phyloP scores from a whole-genome alignment of 2,113 vertebrate genomes.

The Platysternon megacephalum region DNA sequence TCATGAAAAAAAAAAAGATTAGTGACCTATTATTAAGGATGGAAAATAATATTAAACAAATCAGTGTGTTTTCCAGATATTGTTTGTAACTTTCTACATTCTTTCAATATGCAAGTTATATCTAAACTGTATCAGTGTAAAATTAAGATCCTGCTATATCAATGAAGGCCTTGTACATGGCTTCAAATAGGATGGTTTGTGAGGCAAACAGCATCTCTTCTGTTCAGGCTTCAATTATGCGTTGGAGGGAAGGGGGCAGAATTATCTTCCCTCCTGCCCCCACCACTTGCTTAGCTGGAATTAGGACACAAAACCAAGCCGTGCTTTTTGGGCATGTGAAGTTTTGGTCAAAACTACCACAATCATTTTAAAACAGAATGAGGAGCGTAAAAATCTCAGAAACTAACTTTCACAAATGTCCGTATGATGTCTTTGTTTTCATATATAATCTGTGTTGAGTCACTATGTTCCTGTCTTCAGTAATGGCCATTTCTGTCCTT shows the following conservation, averaged over 20 bases:
- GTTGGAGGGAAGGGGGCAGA: not conserved
- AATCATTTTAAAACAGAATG: constrained; percentile 30
- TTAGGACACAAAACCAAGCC: not conserved
- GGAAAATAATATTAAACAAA: not conserved
- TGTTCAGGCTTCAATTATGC: not conserved
- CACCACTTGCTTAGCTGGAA: not conserved
- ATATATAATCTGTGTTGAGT: constrained; percentile 37
- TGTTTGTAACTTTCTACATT: not conserved
- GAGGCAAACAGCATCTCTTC: not conserved
- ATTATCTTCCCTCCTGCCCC: not conserved
- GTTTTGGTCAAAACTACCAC: constrained; percentile 17
- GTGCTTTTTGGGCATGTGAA: not conserved
- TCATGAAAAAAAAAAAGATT: not conserved
- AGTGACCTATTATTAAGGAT: not conserved
- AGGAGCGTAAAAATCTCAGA: not conserved
- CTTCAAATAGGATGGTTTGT: not conserved
- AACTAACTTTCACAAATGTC: constrained; percentile 24
- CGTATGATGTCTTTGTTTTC: constrained; percentile 31
- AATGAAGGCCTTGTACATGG: not conserved
- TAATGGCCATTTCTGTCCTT: constrained; percentile 20
- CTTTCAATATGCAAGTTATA: not conserved
- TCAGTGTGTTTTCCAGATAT: not conserved
- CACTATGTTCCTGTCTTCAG: constrained; percentile 51
- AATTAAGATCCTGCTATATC: not conserved
- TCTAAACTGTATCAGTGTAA: not conserved